Conservation (phyloP, 2,797 vertebrate species). For the Periparus ater region DNA sequence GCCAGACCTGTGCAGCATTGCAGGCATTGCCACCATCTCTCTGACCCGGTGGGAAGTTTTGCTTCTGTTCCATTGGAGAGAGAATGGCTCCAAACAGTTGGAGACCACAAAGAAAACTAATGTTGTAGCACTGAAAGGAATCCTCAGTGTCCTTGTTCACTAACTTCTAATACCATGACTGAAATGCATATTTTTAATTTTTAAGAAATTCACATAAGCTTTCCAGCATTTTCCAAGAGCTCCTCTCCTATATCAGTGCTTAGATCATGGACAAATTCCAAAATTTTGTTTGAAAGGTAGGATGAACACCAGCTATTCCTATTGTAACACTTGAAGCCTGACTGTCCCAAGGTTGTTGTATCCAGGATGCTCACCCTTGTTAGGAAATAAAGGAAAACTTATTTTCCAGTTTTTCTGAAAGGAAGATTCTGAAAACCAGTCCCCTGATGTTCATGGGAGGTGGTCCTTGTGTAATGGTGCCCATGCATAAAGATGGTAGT, state of each 20-base stretch:
- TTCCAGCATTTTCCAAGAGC: background rate
- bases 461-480: background rate
- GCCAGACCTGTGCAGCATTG: background rate
- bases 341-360: background rate
- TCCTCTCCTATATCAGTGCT: background rate
- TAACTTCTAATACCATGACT: background rate
- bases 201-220: background rate
- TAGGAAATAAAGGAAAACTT: background rate
- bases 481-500: background rate
- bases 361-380: background rate
- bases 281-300: background rate
- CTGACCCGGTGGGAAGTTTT: background rate
- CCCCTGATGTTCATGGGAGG: background rate
- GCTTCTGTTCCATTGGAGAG: background rate
- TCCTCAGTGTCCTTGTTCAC: background rate
- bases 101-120: background rate
- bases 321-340: background rate
- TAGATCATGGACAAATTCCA: background rate
- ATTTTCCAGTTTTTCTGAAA: background rate
- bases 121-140: background rate
- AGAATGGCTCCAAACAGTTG: background rate
- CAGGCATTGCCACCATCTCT: background rate
- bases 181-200: background rate
- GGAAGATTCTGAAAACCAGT: background rate
- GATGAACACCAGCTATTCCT: background rate